Conservation (phyloP, 92 coral and sea anemone species). For the Parazoanthus atlanticus region DNA sequence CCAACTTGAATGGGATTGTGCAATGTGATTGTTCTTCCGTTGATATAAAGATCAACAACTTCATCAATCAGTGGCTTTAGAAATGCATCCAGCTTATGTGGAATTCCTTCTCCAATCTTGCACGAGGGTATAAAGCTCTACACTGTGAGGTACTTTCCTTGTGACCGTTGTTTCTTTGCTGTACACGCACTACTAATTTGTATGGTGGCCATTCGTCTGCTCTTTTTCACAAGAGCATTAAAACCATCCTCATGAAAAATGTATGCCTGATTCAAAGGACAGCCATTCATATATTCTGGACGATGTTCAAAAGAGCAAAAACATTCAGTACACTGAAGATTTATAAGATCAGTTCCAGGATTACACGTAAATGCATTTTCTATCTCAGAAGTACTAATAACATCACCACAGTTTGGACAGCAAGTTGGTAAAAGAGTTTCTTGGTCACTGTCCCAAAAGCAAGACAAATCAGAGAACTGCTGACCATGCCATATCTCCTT, state of each 20-base stretch:
- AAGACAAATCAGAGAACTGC: constrained; percentile 61
- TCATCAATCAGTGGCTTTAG: constrained; percentile 59
- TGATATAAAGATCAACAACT: constrained; percentile 19
- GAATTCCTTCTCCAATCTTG: constrained; percentile 52
- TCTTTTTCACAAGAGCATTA: constrained; percentile 51
- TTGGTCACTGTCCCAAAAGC: constrained; percentile 50
- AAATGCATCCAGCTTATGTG: constrained; percentile 62
- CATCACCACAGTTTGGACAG: constrained; percentile 30
- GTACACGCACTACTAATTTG: constrained; percentile 47
- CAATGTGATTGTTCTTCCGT: constrained; percentile 15
- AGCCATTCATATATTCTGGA: constrained; percentile 39
- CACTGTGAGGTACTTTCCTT: constrained; percentile 26
- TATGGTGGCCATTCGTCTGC: constrained; percentile 50
- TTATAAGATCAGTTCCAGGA: neutral
- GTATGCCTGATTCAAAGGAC: constrained; percentile 49
- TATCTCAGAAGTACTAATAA: constrained; percentile 19
- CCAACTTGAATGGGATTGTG: neutral
- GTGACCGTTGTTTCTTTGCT: constrained; percentile 18
- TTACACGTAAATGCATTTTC: neutral
- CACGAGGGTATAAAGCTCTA: constrained; percentile 54
- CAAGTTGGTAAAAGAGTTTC: constrained; percentile 38
- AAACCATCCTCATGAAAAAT: constrained; percentile 53
- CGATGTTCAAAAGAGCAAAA: neutral
- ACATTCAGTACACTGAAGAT: constrained; percentile 26
- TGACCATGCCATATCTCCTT: constrained; percentile 72